A percentile compares a stretch with the other conserved stretches of the same genome.
Evolutionary conservation across 2,888 invertebrate species (phyloP).

Genomic region (Hemicrepidius hirtus): DNA sequence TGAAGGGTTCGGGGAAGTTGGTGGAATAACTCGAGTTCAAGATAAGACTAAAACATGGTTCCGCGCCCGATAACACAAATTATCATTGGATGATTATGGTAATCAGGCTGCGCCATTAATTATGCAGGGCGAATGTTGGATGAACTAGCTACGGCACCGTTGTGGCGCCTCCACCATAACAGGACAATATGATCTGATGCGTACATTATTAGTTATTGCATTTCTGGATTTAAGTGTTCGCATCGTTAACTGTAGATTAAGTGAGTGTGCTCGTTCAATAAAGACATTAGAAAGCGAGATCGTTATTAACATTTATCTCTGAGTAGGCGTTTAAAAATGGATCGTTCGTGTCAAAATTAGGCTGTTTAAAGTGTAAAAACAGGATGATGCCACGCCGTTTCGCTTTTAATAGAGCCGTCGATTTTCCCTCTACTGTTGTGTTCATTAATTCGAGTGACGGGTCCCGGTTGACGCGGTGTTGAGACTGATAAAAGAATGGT

Average conservation of each 20-base stretch:
- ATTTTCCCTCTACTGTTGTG: slow-evolving; percentile 30
- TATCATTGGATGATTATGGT: slow-evolving; percentile 49
- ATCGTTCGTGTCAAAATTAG: slow-evolving; percentile 13
- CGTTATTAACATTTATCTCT: neutral
- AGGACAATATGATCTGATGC: neutral
- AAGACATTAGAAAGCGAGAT: too few species aligned
- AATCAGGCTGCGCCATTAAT: slow-evolving; percentile 46
- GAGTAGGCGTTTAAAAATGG: slow-evolving; percentile 12
- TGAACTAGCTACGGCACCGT: neutral
- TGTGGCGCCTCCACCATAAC: slow-evolving; percentile 2
- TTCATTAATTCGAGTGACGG: slow-evolving; percentile 48
- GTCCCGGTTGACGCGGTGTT: slow-evolving; percentile 38
- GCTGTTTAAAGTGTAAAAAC: neutral
- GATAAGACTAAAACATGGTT: slow-evolving; percentile 20
- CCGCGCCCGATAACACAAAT: slow-evolving; percentile 42
- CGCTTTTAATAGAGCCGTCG: slow-evolving; percentile 31
- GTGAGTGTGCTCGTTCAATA: too few species aligned
- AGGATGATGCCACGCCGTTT: slow-evolving; percentile 15
- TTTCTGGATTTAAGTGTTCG: too few species aligned
- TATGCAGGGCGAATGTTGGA: slow-evolving; percentile 43
- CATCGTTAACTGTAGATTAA: too few species aligned
- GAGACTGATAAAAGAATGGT: slow-evolving; percentile 37
- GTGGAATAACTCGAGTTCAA: neutral
- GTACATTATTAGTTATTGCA: neutral
- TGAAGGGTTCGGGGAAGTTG: slow-evolving; percentile 4